Evolutionary conservation across 2,888 invertebrate genomes (phyloP), one percentile per base, ranked within the genome.

Genomic region (Standfussiana lucernea): DNA sequence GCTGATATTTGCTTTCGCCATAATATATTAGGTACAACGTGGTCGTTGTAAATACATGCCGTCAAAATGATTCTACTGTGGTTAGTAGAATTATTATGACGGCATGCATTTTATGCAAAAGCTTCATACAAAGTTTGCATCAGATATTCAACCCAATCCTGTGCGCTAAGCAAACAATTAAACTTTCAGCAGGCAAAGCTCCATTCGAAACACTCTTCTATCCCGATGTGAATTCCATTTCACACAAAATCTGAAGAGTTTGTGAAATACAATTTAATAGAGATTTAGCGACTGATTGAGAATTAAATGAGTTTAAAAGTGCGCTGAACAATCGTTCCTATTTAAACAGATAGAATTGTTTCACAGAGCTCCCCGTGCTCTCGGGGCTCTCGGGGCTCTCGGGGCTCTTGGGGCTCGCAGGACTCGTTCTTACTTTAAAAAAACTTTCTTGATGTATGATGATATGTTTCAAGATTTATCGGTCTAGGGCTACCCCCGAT

Each of bases 361-460:
- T 45, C 32, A 37, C 37, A 42, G 40, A 70, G 59, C 64, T 56
- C 13, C 5, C 35, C 37, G 64, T 7, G 40, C 45, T 40, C 24
- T 10, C 35, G 21, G 28, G 28, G 28, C 50, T 32, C 7, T 1
- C 4, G 65, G 62, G 2, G 32, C 71, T 40, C 32, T 8, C 42
- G 15, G 24, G 42, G 32, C 42, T n/a, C 15, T 32, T 15, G 28
- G 15, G 42, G 37, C 50, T 37, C 4, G 1, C 40, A 64, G 40
- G 8, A 11, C 56, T 47, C 11, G 28, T 40, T 61, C 50, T 66
- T 78, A 53, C 59, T 79, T 59, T 53, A 61, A 47, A 47, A 56
- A 66, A 79, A 82, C 84, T 79, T 84, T 73, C 69, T 66, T 73
- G 84, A 79, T 79, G 35, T 80, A 84, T 70, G 69, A 70, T 82